Conservation (phyloP, 2,113 vertebrate species). For the Tautogolabrus adspersus region DNA sequence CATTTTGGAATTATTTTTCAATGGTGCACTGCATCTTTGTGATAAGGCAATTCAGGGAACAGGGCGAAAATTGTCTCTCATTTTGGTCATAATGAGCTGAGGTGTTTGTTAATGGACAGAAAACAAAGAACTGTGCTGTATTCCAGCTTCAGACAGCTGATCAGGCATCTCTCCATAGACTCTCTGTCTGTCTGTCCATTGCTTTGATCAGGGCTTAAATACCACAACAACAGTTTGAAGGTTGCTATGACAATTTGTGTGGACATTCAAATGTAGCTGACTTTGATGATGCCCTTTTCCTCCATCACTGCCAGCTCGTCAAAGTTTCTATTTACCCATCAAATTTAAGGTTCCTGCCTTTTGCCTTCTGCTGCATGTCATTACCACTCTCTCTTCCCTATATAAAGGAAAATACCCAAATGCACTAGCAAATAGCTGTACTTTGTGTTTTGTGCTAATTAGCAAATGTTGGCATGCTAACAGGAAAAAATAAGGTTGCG, state of each 20-base stretch:
- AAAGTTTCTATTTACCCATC: neutral
- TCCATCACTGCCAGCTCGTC: neutral
- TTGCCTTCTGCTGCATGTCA: no score
- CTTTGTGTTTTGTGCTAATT: no score
- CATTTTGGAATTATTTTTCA: constrained; percentile 21
- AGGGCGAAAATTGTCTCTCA: neutral
- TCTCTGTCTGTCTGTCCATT: neutral
- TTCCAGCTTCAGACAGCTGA: neutral
- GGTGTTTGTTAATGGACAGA: neutral
- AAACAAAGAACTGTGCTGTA: neutral
- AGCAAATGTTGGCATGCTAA: no score
- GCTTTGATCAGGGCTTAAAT: neutral
- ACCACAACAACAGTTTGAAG: neutral
- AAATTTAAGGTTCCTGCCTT: neutral
- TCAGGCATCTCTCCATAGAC: neutral
- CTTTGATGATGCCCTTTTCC: neutral
- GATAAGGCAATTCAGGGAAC: constrained; percentile 33
- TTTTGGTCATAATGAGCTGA: neutral
- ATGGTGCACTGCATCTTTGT: constrained; percentile 21
- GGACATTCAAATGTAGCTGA: neutral
- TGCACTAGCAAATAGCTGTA: no score
- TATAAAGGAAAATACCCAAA: no score
- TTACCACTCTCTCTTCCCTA: no score
- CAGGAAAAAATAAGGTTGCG: no score
- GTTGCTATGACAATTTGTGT: neutral